These are phyloP conservation scores for Fringilla coelebs DNA, from an alignment of 2,797 vertebrate genomes.

Conservation along the genomic window DNA sequence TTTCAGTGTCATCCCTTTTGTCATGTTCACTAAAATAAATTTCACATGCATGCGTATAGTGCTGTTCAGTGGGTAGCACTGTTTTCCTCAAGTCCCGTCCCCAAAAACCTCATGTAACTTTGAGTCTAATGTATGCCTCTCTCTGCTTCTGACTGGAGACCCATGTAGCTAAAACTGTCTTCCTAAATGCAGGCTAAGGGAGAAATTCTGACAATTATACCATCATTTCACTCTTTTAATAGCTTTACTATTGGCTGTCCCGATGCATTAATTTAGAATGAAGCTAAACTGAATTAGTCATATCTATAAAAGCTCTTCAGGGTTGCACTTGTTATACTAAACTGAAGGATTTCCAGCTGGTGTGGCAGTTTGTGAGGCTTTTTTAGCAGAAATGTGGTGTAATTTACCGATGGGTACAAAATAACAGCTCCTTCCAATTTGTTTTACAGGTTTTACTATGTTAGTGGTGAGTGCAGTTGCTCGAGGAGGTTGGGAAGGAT, in stretches of 20 bases:
- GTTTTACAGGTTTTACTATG: conserved; percentile 10
- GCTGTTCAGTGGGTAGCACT: not conserved
- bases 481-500: not conserved
- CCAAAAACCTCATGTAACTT: not conserved
- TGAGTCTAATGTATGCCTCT: not conserved
- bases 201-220: conserved; percentile 46
- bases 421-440: conserved; percentile 18
- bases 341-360: conserved; percentile 59
- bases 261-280: conserved; percentile 53
- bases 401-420: conserved; percentile 42
- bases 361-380: conserved; percentile 43
- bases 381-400: conserved; percentile 40
- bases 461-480: not conserved
- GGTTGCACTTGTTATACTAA: conserved; percentile 52
- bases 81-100: not conserved
- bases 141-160: conserved; percentile 7
- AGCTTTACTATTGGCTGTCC: conserved; percentile 47
- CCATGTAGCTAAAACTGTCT: conserved; percentile 13
- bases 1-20: not conserved
- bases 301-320: conserved; percentile 62
- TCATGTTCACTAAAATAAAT: not conserved
- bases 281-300: conserved; percentile 61
- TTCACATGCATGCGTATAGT: not conserved
- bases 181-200: conserved; percentile 36
- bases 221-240: conserved; percentile 31